Evolutionary conservation across 2,888 invertebrate species (phyloP).

Genomic region (Eupithecia pulchellata): DNA sequence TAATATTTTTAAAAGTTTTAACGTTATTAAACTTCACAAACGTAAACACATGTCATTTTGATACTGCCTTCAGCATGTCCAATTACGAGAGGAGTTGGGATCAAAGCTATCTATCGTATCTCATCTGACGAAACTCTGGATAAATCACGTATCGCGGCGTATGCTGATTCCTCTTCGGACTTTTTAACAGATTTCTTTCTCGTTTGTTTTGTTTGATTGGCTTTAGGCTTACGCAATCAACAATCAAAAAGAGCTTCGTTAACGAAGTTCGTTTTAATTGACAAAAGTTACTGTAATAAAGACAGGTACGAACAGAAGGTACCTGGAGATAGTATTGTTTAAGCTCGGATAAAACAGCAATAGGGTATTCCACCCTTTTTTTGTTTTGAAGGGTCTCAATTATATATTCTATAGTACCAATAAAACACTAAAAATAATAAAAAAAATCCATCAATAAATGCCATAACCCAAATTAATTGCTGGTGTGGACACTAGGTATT

Average conservation of each 20-base stretch:
- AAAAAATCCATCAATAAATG: too few relatives aligned
- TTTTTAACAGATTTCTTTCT: constrained; percentile 5
- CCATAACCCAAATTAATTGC: too few relatives aligned
- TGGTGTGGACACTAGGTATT: too few relatives aligned
- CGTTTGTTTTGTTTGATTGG: not conserved
- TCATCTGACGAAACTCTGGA: constrained; percentile 28
- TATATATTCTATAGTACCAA: too few relatives aligned
- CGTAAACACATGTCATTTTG: not conserved
- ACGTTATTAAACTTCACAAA: not conserved
- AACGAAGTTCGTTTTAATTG: too few relatives aligned
- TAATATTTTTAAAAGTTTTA: too few relatives aligned
- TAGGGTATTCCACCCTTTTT: too few relatives aligned
- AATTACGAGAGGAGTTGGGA: constrained; percentile 4
- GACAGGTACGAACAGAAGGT: too few relatives aligned
- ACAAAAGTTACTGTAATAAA: too few relatives aligned
- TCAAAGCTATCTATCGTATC: constrained; percentile 19
- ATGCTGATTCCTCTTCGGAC: constrained; percentile 22
- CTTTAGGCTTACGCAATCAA: not conserved
- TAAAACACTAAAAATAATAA: too few relatives aligned
- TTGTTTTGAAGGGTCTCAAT: too few relatives aligned
- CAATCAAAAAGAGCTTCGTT: too few relatives aligned
- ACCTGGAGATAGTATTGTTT: not conserved
- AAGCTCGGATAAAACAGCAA: not conserved
- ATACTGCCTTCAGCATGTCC: constrained; percentile 6
- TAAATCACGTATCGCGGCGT: constrained; percentile 43